Evolutionary conservation across 2,797 vertebrate genomes (phyloP), one percentile per base, ranked within the genome.

Genomic region (Carcharodon carcharias): DNA sequence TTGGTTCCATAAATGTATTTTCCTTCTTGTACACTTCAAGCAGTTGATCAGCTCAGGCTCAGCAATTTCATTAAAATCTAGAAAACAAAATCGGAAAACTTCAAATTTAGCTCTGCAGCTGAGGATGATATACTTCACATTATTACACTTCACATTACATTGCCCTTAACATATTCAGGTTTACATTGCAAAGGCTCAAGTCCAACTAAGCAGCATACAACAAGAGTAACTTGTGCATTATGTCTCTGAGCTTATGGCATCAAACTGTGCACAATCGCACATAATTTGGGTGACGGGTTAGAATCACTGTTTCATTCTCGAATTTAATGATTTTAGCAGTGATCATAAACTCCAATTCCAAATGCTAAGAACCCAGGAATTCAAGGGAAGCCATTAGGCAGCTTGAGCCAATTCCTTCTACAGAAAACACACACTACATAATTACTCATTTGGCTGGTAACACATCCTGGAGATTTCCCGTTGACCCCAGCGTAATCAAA

Each of bases 31-130:
- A 95, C 67, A 73, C 69, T 95, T 95, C 28, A 35, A 69, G 69
- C 50, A 95, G 50, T 77, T 95, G 69, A 93, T 45, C 8, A 95
- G 35, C 94, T 95, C 69, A 77, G 94, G 94, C 94, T 95, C 94
- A 95, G 69, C 94, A 95, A 95, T 95, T 77, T 95, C 94, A 95
- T 77, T 95, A 95, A 95, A 95, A 54, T 95, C 94, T 95, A 73
- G 4, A 56, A 73, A 71, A 95, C 26, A 77, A 58, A 58, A 95
- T 56, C 1, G 67, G n/a, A n/a, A 95, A 73, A 95, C 21, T n/a
- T 61, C 40, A 16, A 95, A 54, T 73, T 54, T 31, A 73, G 6
- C 3, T 7, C 31, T 77, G 94, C 31, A 77, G 12, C n/a, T 54
- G 28, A 18, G 14, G 3, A 56, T 35, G 26, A 50, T 18, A n/a